phyloP scores from a whole-genome alignment of 2,797 vertebrate species.

The Perodicticus potto region DNA sequence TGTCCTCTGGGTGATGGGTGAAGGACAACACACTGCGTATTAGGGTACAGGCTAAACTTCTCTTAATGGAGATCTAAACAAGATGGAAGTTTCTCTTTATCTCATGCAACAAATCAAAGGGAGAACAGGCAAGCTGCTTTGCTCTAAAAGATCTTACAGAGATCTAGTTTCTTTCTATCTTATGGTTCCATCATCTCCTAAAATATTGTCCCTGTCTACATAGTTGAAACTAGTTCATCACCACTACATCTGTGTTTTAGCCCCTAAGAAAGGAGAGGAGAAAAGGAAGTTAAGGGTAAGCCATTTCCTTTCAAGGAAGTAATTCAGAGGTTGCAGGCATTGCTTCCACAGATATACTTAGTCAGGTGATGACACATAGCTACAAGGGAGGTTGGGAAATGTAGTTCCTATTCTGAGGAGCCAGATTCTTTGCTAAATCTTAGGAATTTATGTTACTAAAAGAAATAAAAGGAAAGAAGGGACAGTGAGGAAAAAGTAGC shows the following conservation, averaged over 20 bases:
- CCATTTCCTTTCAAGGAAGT: slow-evolving; percentile 5
- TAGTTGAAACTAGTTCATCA: background rate
- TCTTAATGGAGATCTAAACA: background rate
- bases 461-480: slow-evolving; percentile 42
- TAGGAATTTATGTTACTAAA: slow-evolving; percentile 33
- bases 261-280: background rate
- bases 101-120: background rate
- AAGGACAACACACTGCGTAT: background rate
- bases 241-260: background rate
- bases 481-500: background rate
- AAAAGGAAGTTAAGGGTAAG: background rate
- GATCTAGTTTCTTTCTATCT: background rate
- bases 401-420: background rate
- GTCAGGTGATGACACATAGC: background rate
- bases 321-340: slow-evolving; percentile 13
- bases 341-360: background rate
- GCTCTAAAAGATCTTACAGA: background rate
- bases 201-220: background rate
- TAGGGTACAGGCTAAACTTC: background rate
- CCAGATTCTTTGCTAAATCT: slow-evolving; percentile 12
- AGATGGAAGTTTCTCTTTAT: background rate
- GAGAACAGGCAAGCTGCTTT: background rate
- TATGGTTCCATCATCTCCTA: background rate
- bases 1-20: background rate
- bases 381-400: slow-evolving; percentile 33